Evolutionary conservation across 2,888 invertebrate species (phyloP).

Genomic region (Microdon myrmicae): DNA sequence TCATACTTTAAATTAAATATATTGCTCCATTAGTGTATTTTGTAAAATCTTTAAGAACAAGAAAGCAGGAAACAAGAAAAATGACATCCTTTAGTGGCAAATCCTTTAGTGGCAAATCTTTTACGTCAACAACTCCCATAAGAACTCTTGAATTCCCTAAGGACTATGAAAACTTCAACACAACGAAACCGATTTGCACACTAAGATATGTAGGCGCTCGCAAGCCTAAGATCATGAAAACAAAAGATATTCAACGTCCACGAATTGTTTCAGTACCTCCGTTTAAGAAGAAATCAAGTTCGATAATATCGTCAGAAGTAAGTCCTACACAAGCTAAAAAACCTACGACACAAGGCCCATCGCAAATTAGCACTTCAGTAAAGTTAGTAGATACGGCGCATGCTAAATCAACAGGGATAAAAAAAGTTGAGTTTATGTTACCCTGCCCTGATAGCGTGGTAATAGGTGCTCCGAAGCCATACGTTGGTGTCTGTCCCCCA

Average conservation of each 20-base stretch:
- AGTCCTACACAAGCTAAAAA: background rate
- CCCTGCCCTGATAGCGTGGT: conserved; percentile 59
- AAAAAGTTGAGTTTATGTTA: conserved; percentile 51
- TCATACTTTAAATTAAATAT: no score
- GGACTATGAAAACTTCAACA: background rate
- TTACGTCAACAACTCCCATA: no score
- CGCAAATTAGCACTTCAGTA: conserved; percentile 1
- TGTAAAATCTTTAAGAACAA: no score
- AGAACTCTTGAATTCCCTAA: conserved; percentile 20
- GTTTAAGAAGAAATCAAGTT: background rate
- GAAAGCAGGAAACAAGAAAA: no score
- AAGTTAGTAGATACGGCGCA: conserved; percentile 5
- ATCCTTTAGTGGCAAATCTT: no score
- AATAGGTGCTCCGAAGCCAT: conserved; percentile 56
- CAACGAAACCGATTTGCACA: background rate
- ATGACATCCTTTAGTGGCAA: no score
- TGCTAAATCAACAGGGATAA: background rate
- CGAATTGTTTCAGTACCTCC: conserved; percentile 2
- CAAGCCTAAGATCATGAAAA: background rate
- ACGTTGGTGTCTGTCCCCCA: conserved; percentile 58
- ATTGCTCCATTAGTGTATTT: no score
- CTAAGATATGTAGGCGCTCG: background rate
- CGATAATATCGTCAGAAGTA: background rate
- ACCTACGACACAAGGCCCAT: no score
- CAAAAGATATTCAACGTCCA: conserved; percentile 1